phyloP scores from a whole-genome alignment of 1,140 invertebrate species.

The Ceratina japonica region DNA sequence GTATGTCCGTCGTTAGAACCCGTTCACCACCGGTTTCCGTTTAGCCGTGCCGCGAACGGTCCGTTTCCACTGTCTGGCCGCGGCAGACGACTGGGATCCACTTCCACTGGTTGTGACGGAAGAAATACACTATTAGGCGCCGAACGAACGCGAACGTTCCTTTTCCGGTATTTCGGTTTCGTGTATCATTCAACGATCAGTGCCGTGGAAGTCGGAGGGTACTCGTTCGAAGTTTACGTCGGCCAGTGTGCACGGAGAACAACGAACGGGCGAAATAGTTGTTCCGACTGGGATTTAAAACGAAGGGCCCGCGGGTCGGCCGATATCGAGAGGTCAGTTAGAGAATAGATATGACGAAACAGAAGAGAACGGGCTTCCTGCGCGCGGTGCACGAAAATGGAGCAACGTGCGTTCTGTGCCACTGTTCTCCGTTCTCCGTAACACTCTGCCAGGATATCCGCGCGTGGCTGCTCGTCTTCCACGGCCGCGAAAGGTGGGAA shows the following conservation, averaged over 20 bases:
- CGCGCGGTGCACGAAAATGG: constrained; percentile 55
- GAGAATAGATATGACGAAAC: not conserved
- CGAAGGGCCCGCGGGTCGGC: too few relatives aligned
- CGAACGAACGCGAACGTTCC: not conserved
- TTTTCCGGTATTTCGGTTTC: not conserved
- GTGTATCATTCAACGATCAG: too few relatives aligned
- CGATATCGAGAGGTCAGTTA: too few relatives aligned
- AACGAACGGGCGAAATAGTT: not conserved
- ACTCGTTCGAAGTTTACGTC: not conserved
- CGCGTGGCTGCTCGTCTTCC: constrained; percentile 65
- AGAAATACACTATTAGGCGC: constrained; percentile 26
- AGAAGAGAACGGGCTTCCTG: constrained; percentile 24
- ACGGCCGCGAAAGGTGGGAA: constrained; percentile 63
- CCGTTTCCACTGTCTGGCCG: constrained; percentile 47
- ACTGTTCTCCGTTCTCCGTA: constrained; percentile 60
- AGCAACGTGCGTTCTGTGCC: constrained; percentile 60
- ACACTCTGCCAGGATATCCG: constrained; percentile 63
- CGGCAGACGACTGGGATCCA: constrained; percentile 42
- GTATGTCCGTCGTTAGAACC: constrained; percentile 19
- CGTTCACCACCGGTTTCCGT: constrained; percentile 49
- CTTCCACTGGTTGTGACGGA: constrained; percentile 43
- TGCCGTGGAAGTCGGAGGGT: too few relatives aligned
- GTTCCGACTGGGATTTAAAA: too few relatives aligned
- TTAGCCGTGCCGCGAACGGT: constrained; percentile 8
- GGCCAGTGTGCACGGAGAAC: not conserved